Base-by-base conservation (phyloP, 1,140 invertebrate genomes). In the Atta colombica region DNA sequence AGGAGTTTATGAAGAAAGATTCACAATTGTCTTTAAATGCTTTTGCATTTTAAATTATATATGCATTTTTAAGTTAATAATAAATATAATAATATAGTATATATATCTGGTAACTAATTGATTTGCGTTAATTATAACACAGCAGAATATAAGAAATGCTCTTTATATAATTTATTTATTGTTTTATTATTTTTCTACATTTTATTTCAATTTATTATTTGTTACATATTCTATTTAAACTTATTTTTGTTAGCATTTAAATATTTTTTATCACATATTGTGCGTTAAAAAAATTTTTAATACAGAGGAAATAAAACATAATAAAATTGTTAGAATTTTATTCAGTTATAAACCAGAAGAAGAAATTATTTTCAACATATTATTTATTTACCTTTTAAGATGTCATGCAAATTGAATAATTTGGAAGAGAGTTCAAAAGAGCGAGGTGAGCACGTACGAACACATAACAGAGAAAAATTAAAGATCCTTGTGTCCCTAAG, bases 381-480 rank as follows among this genome's bases (percentile, higher is more conserved):
- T 5, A 35, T 35, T 18, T 39, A 35, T 53, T 74, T 75, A 65
- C 49, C 12, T 31, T 14, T 78, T 66, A 21, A 28, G 18, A 21
- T 45, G 14, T 55, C 28, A 31, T 28, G n/a, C 2, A 55, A 72
- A 72, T 81, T 39, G 21, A 72, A 74, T 61, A 63, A 74, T 84
- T 84, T 61, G 18, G 74, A 61, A 61, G 12, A 60, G 16, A 49
- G 0, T 39, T 49, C 3, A 14, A n/a, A 14, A 28, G 21, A 35
- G 14, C 4, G 51, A 51, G 21, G 4, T 49, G 53, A 60, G 25
- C 18, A 74, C 55, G 39, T 51, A 74, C 35, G 18, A 7, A 45
- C 18, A 39, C 12, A 49, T 61, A 75, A 84, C 25, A 39, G 14
- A 63, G 55, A 84, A 55, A n/a, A 75, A 84, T 84, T 84, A 84